A percentile compares a stretch with the other conserved stretches of the same genome.
phyloP scores from a whole-genome alignment of 2,113 vertebrate species.

The Nerophis ophidion region DNA sequence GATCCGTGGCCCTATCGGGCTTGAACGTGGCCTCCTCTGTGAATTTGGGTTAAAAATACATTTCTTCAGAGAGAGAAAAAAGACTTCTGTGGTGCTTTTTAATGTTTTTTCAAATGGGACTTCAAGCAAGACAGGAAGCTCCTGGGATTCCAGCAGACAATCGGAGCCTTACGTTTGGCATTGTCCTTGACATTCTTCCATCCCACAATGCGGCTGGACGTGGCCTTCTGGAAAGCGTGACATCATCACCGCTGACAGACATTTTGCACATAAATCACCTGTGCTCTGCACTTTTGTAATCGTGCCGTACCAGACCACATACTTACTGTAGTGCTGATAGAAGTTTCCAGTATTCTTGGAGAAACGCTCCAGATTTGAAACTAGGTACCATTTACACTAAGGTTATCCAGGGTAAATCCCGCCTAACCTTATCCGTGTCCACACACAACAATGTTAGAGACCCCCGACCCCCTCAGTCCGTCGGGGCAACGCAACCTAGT shows the following conservation, averaged over 20 bases:
- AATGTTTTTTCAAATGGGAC: background rate
- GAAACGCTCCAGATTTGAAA: conserved; percentile 10
- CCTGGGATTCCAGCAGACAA: conserved; percentile 49
- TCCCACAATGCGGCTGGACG: conserved; percentile 86
- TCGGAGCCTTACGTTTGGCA: conserved; percentile 69
- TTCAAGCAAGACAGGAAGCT: conserved; percentile 4
- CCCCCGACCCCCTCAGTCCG: no score
- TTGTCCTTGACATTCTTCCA: conserved; percentile 97
- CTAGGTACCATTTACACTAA: no score
- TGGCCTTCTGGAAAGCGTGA: conserved; percentile 90
- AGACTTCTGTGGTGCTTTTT: no score
- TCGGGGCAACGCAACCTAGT: no score
- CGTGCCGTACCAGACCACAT: conserved; percentile 8
- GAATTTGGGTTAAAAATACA: background rate
- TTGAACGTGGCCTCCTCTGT: background rate
- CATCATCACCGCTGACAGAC: conserved; percentile 92
- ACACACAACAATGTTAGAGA: no score
- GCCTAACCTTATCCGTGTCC: no score
- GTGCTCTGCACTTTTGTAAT: conserved; percentile 32
- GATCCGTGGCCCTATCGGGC: background rate
- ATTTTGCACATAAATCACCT: conserved; percentile 93
- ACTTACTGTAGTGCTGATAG: conserved; percentile 30
- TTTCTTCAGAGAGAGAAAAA: background rate
- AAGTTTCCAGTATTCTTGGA: conserved; percentile 9
- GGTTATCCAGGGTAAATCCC: no score